Conservation (phyloP, 2,797 vertebrate species). For the Karalla daura region DNA sequence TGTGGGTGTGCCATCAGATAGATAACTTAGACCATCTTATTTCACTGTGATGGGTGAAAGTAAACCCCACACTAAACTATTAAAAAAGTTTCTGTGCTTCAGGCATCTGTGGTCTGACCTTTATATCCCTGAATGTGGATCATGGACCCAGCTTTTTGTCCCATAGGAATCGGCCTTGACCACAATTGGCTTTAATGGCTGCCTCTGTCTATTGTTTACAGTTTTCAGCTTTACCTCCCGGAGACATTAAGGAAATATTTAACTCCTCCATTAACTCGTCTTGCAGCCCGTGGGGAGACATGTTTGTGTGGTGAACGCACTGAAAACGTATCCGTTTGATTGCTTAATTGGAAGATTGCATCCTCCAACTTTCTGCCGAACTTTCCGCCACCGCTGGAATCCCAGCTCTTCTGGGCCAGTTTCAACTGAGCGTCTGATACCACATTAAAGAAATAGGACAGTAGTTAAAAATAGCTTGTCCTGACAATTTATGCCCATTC, state of each 20-base stretch:
- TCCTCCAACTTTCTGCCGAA: conserved; percentile 16
- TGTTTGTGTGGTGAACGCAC: conserved; percentile 25
- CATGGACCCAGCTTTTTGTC: background rate
- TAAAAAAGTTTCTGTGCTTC: background rate
- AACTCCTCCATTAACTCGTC: background rate
- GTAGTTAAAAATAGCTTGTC: conserved; percentile 38
- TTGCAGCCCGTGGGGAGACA: conserved; percentile 4
- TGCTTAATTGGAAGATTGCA: conserved; percentile 3
- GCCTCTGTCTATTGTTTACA: conserved; percentile 13
- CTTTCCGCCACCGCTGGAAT: conserved; percentile 13
- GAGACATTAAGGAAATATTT: conserved; percentile 6
- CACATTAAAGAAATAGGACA: conserved; percentile 41
- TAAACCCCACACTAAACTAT: background rate
- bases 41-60: background rate
- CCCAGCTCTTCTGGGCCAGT: background rate
- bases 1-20: background rate
- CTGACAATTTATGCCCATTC: conserved; percentile 25
- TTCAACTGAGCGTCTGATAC: conserved; percentile 23
- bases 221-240: background rate
- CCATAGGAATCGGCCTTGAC: background rate
- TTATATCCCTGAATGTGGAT: background rate
- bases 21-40: background rate
- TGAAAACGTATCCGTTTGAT: conserved; percentile 9
- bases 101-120: background rate
- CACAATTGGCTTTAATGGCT: background rate